Evolutionary conservation across 2,113 vertebrate species (phyloP).

Genomic region (Corydoras sp.): DNA sequence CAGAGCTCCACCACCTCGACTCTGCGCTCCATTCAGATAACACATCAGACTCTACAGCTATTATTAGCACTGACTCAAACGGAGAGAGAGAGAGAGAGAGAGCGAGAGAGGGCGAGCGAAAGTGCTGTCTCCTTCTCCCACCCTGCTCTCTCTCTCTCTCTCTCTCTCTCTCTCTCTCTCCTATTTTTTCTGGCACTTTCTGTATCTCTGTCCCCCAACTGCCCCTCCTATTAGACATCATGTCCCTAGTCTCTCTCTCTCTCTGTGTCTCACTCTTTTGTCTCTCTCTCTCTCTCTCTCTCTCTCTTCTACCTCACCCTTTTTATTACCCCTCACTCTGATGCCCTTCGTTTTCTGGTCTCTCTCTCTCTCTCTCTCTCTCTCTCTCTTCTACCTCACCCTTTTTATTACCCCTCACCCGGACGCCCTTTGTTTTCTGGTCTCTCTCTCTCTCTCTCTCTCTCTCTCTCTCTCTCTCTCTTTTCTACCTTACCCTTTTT

Average conservation of each 20-base stretch:
- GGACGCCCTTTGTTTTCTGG: too few species aligned
- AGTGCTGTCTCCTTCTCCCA: slow-evolving; percentile 3
- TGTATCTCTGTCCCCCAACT: background rate
- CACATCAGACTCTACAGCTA: slow-evolving; percentile 53
- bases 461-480: background rate
- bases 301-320: too few species aligned
- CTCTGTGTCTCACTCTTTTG: background rate
- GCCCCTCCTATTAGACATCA: background rate
- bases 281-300: background rate
- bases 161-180: background rate
- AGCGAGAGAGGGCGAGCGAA: too few species aligned
- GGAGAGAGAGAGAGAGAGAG: slow-evolving; percentile 52
- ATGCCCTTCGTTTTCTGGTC: too few species aligned
- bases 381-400: too few species aligned
- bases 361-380: too few species aligned
- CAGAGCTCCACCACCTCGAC: slow-evolving; percentile 25
- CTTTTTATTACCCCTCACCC: too few species aligned
- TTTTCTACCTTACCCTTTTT: too few species aligned
- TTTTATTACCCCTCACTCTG: too few species aligned
- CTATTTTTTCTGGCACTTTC: background rate
- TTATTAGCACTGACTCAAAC: slow-evolving; percentile 59
- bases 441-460: too few species aligned
- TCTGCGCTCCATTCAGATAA: slow-evolving; percentile 39
- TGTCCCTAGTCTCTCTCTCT: background rate
- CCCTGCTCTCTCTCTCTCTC: slow-evolving; percentile 2